Conservation (phyloP, 2,113 vertebrate species). For the Theropithecus gelada region DNA sequence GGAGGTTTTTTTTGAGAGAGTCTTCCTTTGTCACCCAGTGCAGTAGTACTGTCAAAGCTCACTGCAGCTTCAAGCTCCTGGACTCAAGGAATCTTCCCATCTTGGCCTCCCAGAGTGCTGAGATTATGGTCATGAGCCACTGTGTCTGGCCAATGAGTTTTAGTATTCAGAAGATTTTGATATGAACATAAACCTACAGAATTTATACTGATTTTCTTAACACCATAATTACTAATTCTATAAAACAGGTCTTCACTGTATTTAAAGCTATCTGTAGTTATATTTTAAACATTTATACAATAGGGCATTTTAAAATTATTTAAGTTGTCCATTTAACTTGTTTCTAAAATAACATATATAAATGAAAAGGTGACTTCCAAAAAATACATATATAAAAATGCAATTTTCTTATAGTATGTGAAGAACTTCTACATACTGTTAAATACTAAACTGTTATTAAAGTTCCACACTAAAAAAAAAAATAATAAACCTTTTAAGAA, state of each 20-base stretch:
- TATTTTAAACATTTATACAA: neutral
- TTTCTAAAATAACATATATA: neutral
- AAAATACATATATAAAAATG: neutral
- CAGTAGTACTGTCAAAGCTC: too few species aligned
- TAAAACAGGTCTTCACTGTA: neutral
- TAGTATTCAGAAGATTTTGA: neutral
- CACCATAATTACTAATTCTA: neutral
- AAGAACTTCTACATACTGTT: neutral
- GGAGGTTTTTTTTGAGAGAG: too few species aligned
- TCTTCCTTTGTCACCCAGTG: too few species aligned
- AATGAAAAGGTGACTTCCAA: neutral
- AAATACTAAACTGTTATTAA: neutral
- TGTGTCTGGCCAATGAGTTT: neutral
- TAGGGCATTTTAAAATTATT: neutral
- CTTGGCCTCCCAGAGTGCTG: too few species aligned
- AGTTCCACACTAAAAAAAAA: neutral
- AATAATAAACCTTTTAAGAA: neutral
- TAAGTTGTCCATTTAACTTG: neutral
- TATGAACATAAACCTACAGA: neutral
- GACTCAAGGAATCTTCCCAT: too few species aligned
- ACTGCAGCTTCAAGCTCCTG: too few species aligned
- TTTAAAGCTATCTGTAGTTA: neutral
- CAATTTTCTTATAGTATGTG: neutral
- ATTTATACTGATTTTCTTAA: neutral
- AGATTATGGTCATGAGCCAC: too few species aligned